Evolutionary conservation across 2,113 vertebrate genomes (phyloP), one percentile per base, ranked within the genome.

Genomic region (Gobius niger): DNA sequence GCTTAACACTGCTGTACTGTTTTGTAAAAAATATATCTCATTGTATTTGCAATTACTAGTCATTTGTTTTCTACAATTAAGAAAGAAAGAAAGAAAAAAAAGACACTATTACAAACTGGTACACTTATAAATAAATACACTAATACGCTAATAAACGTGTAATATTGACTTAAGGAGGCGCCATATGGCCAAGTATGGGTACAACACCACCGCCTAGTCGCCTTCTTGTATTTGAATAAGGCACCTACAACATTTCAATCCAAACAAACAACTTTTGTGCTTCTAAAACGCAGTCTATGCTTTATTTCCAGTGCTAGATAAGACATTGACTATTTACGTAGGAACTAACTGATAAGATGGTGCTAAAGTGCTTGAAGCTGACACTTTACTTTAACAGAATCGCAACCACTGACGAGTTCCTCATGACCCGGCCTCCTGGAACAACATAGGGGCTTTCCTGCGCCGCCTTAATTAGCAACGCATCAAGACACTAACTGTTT

Each of bases 281-380:
- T 16, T 18, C 51, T 53, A 18, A 18, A 18, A 52, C 3, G 49
- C 49, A 50, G 2, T 18, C 8, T 53, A 18, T 15, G 4, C 9
- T 52, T 52, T 16, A 15, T 54, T 54, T 19, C 4, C n/a, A 2
- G 1, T 18, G 51, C 15, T 9, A 53, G 51, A 53, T 53, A 53
- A 53, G 18, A 19, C 24, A 24, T 24, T 24, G 24, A 24, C 24
- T 24, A 24, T 24, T 24, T 24, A 24, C 24, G 24, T 24, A 24
- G 24, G 1, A 24, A 24, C 24, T 1, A 24, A 24, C 42, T 56
- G 61, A 64, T n/a, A 65, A 47, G 62, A 34, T 10, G 9, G 42
- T 56, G 63, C 60, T 18, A 65, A 69, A 67, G 10, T 44, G 19
- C 41, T 44, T 46, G 16, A 69, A 47, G 50, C 47, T 34, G 34